Conservation (phyloP, 1,140 invertebrate genomes). For the Drosophila nannoptera region DNA sequence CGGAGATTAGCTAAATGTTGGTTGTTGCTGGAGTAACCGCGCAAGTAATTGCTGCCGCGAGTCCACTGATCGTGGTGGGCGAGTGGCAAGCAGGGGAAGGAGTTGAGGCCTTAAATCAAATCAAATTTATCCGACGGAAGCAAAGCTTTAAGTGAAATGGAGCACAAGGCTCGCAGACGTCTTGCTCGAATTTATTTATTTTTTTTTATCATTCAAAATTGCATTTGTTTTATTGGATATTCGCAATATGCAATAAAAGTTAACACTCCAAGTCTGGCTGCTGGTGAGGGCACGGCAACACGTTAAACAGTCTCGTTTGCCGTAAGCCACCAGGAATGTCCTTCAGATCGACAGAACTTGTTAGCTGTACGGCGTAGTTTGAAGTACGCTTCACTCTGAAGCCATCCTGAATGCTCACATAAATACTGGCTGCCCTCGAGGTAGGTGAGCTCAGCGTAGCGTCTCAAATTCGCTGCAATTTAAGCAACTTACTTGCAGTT, state of each 20-base stretch:
- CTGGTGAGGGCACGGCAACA: neutral
- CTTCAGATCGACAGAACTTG: constrained; percentile 27
- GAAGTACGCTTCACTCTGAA: constrained; percentile 22
- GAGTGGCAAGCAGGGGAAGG: too few species aligned
- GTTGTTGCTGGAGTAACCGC: neutral
- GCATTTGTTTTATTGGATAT: too few species aligned
- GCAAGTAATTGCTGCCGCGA: neutral
- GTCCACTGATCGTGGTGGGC: too few species aligned
- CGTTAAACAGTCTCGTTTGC: neutral
- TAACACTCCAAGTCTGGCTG: too few species aligned
- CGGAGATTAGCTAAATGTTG: neutral
- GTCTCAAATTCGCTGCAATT: constrained; percentile 62
- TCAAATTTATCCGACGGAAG: too few species aligned
- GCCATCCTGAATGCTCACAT: constrained; percentile 5
- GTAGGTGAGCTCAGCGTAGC: constrained; percentile 60
- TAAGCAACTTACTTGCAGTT: constrained; percentile 76
- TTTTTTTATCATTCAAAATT: too few species aligned
- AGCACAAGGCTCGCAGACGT: too few species aligned
- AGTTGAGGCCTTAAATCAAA: too few species aligned
- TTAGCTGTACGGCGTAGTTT: constrained; percentile 3
- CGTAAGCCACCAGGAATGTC: constrained; percentile 1
- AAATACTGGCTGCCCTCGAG: constrained; percentile 15
- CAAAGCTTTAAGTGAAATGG: too few species aligned
- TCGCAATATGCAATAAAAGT: too few species aligned
- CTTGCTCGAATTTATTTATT: too few species aligned